Evolutionary conservation across 2,888 invertebrate genomes (phyloP), one percentile per base, ranked within the genome.

Genomic region (Caenorhabditis panamensis): DNA sequence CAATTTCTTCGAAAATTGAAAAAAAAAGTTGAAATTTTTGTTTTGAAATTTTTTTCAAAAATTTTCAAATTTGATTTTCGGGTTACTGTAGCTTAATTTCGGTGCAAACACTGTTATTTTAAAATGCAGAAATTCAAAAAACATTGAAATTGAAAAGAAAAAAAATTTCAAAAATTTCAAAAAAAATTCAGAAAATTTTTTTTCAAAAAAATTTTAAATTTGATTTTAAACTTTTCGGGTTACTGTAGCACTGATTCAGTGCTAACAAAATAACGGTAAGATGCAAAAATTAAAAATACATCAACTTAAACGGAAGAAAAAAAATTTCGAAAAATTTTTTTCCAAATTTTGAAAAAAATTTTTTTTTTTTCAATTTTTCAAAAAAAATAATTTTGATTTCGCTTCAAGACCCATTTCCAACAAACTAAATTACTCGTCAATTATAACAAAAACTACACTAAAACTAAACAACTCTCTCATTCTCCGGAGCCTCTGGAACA

Each of bases 401-500:
- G 41, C 6, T 41, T 13, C 41, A 13, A 41, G 41, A 41, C 41
- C 41, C 41, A 41, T 58, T 9, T 53, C 8, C 13, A 53, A 53
- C 2, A 53, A 9, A 36, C 28, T 16, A 54, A 54, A 28, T 1
- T n/a, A 54, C 54, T 20, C 22, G 4, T 18, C 3, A 31, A 31
- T 31, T 6, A 24, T 18, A 3, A 62, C 22, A 8, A 63, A 22
- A 63, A 36, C 22, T 31, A 61, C 4, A 61, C 8, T 13, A 2
- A 41, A 22, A 22, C 54, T n/a, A 75, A 61, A 58, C 54, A 24
- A 84, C 67, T 61, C 82, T 64, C 47, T 87, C 84, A 36, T 81
- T 79, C 53, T 87, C 86, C 0, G 86, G 86, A 2, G 84, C 56
- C 16, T 79, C 68, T 1, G 62, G 75, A n/a, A 87, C 64, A 1